Evolutionary conservation across 2,888 invertebrate genomes (phyloP), one percentile per base, ranked within the genome.

Genomic region (Pristionchus exspectatus): DNA sequence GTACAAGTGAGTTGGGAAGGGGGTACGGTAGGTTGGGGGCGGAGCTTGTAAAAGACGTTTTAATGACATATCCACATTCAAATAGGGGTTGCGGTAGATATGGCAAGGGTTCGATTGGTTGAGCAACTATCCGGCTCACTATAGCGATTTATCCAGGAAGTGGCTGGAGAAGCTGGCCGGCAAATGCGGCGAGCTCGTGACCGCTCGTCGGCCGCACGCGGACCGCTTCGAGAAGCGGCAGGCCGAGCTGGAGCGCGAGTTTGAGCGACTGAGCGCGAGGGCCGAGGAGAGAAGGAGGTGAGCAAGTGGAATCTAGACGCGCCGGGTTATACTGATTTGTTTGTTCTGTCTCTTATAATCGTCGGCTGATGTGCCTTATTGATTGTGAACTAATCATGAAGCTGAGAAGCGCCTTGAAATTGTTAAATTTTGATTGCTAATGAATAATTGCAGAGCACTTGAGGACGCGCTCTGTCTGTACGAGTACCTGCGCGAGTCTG

Each of bases 401-500:
- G 44, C 44, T 50, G 44, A 9, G 12, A 50, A 50, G 3, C 4
- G 10, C 44, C 44, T 3, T 50, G 44, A 3, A 50, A 7, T 50
- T 50, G 3, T 3, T 50, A 9, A 9, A 50, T 10, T 0, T 69
- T 69, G 27, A 27, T 27, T 74, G 10, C 33, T 33, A 74, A 16
- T 74, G 16, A 18, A 18, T 69, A 0, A 44, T 24, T 72, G 0
- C 66, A 88, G 91, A 24, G 93, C 97, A 66, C 96, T 99, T 3
- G 98, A 98, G 96, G 98, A 98, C 95, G 97, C 97, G 87, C 97
- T 98, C 92, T 97, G 97, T 95, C 96, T 97, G 91, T 98, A 98
- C 95, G 98, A 98, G 94, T 98, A 98, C 95, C 96, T 98, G 95
- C 96, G 97, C 0, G 98, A 98, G 95, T 97, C 97, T 86, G 97